Evolutionary conservation across 2,888 invertebrate species (phyloP), one percentile per base, ranked within the genome.

Genomic region (Callyntrura guangdongensis): DNA sequence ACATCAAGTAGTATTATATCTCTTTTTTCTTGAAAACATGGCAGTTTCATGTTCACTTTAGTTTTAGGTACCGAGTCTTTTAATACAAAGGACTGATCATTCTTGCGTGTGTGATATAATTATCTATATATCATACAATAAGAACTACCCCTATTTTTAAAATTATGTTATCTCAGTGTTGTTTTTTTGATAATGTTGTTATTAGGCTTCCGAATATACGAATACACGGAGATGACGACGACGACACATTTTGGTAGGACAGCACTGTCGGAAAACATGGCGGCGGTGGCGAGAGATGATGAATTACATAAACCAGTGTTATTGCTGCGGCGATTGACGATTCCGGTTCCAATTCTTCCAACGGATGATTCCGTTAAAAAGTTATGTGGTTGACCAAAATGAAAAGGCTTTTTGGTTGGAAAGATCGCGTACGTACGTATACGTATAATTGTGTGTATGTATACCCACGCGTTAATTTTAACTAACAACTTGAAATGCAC

Each of bases 81-180:
- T 88, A 82, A 88, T 88, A 88, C 88, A 87, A 87, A 87, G 87
- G 87, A 87, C 87, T 87, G 87, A 87, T 87, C 79, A 87, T 87
- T 86, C 87, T 87, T 81, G 79, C 67, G 87, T 87, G n/a, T n/a
- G 87, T 87, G 87, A 87, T 87, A 72, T 72, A 72, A 45, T 72
- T 17, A 72, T 72, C 36, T 67, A 72, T n/a, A n/a, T 72, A 87
- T 87, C 77, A 87, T 87, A 84, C 86, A 87, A 53, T 74, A 87
- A 67, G 67, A 81, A 81, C 87, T 87, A 87, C 64, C 79, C 79
- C 79, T 79, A 87, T 72, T 72, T 72, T 72, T 86, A 61, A 77
- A 67, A 36, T 67, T 67, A 20, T 11, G 8, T 53, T 77, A 77
- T 86, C 77, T 77, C 79, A 87, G 53, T 87, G n/a, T n/a, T n/a